Conservation (phyloP, 2,888 invertebrate genomes). For the Hemicrepidius hirtus region DNA sequence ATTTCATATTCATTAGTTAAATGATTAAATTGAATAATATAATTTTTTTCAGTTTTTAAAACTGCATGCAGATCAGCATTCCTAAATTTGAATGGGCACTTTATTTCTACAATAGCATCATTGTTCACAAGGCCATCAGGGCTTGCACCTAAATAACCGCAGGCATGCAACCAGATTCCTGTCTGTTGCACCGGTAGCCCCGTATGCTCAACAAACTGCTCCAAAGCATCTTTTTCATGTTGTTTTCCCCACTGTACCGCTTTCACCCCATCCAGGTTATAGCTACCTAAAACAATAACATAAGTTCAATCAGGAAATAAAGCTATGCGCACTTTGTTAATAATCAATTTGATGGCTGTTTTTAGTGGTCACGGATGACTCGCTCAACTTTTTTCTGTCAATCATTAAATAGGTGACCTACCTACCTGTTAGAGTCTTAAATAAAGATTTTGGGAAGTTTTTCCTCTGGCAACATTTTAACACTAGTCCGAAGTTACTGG, state of each 20-base stretch:
- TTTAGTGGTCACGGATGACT: no score
- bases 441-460: constrained; percentile 22
- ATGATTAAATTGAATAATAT: constrained; percentile 4
- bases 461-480: background rate
- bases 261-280: constrained; percentile 24
- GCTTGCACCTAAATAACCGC: constrained; percentile 38
- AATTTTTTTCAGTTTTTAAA: constrained; percentile 16
- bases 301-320: no score
- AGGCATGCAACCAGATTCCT: constrained; percentile 33
- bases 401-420: background rate
- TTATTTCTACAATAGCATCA: constrained; percentile 40
- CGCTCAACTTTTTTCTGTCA: background rate
- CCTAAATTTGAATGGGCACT: constrained; percentile 42
- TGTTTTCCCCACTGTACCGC: background rate
- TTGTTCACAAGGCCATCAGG: constrained; percentile 41
- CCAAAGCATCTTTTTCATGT: constrained; percentile 8
- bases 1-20: no score
- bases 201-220: background rate
- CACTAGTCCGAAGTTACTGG: constrained; percentile 22
- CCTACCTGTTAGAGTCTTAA: constrained; percentile 19
- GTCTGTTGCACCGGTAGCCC: background rate
- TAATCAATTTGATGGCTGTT: no score
- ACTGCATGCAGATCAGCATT: constrained; percentile 7
- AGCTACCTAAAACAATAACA: no score
- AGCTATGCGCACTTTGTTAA: no score